phyloP scores from a whole-genome alignment of 2,888 invertebrate species.

The Zygothrica quintamaculata region DNA sequence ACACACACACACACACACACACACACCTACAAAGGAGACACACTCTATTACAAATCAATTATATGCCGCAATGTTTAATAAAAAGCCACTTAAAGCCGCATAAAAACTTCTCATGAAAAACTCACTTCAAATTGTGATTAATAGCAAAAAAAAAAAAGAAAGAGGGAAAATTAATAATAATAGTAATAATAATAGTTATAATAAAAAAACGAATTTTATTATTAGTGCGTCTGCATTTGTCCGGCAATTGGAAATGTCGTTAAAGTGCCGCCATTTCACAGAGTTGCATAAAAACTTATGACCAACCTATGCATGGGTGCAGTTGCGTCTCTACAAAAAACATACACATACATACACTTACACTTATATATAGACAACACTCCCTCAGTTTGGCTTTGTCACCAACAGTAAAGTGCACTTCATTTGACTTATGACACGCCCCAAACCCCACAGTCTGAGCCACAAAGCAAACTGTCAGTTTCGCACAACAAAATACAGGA shows the following conservation, averaged over 20 bases:
- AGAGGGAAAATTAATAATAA: conserved; percentile 27
- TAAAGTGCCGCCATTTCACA: conserved; percentile 44
- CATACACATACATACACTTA: conserved; percentile 10
- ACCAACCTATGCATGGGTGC: conserved; percentile 49
- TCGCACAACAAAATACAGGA: conserved; percentile 59
- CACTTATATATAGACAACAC: conserved; percentile 20
- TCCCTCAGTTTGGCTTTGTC: conserved; percentile 52
- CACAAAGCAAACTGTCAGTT: conserved; percentile 20
- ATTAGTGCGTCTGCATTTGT: conserved; percentile 56
- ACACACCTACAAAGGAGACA: conserved; percentile 25
- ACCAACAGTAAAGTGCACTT: conserved; percentile 54
- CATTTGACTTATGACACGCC: conserved; percentile 56
- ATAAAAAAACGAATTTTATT: too few species aligned
- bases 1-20: conserved; percentile 20
- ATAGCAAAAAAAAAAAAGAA: conserved; percentile 51
- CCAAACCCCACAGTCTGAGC: conserved; percentile 9
- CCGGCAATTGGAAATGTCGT: conserved; percentile 62
- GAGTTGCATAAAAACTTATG: conserved; percentile 51
- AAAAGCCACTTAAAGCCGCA: conserved; percentile 70
- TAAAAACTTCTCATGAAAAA: conserved; percentile 56
- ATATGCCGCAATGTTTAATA: conserved; percentile 73
- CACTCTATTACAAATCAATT: conserved; percentile 77
- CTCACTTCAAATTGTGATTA: conserved; percentile 62
- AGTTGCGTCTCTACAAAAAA: conserved; percentile 42
- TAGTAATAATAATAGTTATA: conserved; percentile 14